A percentile compares a stretch with the other conserved stretches of the same genome.
These are phyloP conservation scores for Hypotaenidia philippensis DNA, from an alignment of 2,797 vertebrate species.

Conservation along the genomic window DNA sequence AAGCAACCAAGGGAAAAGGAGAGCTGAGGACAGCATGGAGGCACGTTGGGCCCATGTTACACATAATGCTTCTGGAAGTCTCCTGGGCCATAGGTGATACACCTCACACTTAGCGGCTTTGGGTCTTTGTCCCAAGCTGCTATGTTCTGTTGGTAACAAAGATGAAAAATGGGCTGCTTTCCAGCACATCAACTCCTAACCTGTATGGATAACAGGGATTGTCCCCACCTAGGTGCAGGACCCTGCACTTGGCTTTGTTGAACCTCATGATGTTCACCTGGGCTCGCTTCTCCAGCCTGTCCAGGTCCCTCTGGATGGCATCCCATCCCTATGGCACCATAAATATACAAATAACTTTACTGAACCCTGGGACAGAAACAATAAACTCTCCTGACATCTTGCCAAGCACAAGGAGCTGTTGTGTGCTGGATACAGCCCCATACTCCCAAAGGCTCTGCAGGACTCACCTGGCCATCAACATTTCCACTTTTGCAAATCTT, in stretches of 20 bases:
- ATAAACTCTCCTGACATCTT: neutral
- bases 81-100: neutral
- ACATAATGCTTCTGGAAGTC: neutral
- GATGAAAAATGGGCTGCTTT: neutral
- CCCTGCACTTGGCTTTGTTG: no score
- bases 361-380: neutral
- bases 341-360: neutral
- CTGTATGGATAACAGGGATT: no score
- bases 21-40: neutral
- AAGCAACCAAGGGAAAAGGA: neutral
- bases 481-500: neutral
- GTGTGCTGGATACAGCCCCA: neutral
- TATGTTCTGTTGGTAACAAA: neutral
- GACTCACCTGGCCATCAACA: neutral
- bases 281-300: no score
- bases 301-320: no score
- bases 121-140: neutral
- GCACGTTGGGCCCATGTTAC: neutral
- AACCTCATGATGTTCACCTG: no score
- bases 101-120: neutral
- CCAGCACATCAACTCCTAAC: no score
- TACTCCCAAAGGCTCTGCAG: neutral
- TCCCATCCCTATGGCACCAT: neutral
- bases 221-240: no score
- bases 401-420: neutral